Conservation (phyloP, 2,888 invertebrate species). For the Elgonia sp. region DNA sequence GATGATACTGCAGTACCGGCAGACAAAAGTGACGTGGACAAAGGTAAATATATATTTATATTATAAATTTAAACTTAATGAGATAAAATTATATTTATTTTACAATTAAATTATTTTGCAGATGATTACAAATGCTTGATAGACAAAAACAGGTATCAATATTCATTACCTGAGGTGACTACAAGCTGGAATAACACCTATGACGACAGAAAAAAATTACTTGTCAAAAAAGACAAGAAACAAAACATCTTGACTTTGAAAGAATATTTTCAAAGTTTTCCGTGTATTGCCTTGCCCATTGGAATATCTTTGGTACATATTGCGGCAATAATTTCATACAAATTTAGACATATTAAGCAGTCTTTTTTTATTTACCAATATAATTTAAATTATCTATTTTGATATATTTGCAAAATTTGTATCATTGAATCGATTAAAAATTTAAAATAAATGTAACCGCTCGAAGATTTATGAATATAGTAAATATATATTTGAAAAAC, state of each 20-base stretch:
- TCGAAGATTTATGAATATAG: too few species aligned
- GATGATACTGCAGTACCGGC: neutral
- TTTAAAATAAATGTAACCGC: too few species aligned
- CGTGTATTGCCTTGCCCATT: constrained; percentile 13
- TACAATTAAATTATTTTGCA: constrained; percentile 18
- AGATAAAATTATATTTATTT: neutral
- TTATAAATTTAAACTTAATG: neutral
- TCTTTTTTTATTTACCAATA: neutral
- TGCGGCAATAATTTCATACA: neutral
- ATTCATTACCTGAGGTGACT: neutral
- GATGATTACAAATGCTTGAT: constrained; percentile 27
- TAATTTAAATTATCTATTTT: too few species aligned
- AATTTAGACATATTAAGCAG: neutral
- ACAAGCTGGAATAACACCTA: constrained; percentile 17
- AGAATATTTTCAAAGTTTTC: constrained; percentile 34
- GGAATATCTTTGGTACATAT: constrained; percentile 33
- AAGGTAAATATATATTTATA: neutral
- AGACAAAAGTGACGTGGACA: neutral
- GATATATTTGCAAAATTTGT: too few species aligned
- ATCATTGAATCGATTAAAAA: too few species aligned
- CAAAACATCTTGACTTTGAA: constrained; percentile 6
- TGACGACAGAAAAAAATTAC: constrained; percentile 28
- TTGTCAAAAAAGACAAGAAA: constrained; percentile 16
- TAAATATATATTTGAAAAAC: too few species aligned
- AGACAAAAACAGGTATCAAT: constrained; percentile 7